Base-by-base conservation (phyloP, 2,113 vertebrate genomes). In the Phalacrocorax brasilianus region DNA sequence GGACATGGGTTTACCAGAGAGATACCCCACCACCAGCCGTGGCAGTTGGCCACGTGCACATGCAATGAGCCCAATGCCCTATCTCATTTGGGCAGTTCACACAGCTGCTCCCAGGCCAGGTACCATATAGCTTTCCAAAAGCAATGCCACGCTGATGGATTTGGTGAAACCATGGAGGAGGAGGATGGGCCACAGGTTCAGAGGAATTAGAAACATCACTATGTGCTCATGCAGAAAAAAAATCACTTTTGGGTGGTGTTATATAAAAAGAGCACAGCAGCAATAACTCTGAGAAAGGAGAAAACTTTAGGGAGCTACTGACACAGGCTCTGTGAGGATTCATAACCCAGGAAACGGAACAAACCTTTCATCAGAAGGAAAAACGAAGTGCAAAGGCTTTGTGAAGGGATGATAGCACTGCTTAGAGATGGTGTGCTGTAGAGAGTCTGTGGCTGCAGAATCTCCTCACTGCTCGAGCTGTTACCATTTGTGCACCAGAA, bases 11-110 rank as follows among this genome's bases (percentile, higher is more conserved):
- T 85, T 58, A 28, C 17, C 32, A 66, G 59, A 76, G 30, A 28
- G 0, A 2, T 19, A 20, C 12, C 5, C 30, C 38, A 47, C 5
- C 52, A 19, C 12, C 78, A 76, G 55, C 77, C 4, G 0, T 19
- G 23, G n/a, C 56, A 30, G 14, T 4, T 1, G 9, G 49, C 65
- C 73, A 28, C 0, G 0, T 26, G 23, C 16, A 14, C 0, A 0
- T 35, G 61, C 56, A 14, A 0, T 8, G 56, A 93, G 56, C 30
- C 32, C 66, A 19, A 5, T 16, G 49, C 28, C 15, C 21, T n/a
- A 9, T 8, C 19, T 59, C 44, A 5, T 4, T 2, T 63, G 35
- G 16, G 58, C 53, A 26, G 45, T 8, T 59, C 44, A 59, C 13
- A 42, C 44, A 30, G 30, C 35, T 58, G 38, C 44, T 88, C 52